Conservation (phyloP, 2,113 vertebrate species). For the Corythaeola cristata region DNA sequence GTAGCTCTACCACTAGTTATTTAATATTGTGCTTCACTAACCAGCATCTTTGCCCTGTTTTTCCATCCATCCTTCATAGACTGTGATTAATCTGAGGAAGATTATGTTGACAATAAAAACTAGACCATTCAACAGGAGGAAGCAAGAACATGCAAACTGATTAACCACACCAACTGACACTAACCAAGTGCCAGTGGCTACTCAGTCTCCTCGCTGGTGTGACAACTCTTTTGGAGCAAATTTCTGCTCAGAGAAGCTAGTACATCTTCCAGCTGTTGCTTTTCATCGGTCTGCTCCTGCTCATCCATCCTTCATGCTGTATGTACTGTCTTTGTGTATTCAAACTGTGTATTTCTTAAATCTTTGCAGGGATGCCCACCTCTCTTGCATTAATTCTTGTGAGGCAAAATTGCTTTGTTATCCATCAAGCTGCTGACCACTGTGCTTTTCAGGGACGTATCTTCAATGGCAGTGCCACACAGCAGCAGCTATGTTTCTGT, state of each 20-base stretch:
- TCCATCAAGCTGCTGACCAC: neutral
- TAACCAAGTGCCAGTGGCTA: neutral
- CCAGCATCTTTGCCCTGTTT: neutral
- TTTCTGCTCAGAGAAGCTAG: neutral
- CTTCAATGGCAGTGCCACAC: neutral
- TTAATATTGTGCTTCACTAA: neutral
- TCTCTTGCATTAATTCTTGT: neutral
- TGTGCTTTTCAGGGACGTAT: neutral
- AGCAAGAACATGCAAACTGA: neutral
- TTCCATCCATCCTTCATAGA: neutral
- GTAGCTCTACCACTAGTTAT: neutral
- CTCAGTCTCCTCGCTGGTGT: neutral
- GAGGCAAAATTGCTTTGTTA: neutral
- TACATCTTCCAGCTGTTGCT: neutral
- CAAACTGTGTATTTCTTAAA: neutral
- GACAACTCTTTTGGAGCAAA: neutral
- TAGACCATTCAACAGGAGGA: neutral
- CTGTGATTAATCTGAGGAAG: neutral
- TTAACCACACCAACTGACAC: no score
- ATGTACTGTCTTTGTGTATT: neutral
- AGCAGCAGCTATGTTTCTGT: neutral
- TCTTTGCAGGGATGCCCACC: neutral
- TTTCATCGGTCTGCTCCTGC: neutral
- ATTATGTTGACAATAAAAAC: neutral
- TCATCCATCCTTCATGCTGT: neutral